Base-by-base conservation (phyloP, 2,113 vertebrate genomes). In the Oryzias curvinotus region DNA sequence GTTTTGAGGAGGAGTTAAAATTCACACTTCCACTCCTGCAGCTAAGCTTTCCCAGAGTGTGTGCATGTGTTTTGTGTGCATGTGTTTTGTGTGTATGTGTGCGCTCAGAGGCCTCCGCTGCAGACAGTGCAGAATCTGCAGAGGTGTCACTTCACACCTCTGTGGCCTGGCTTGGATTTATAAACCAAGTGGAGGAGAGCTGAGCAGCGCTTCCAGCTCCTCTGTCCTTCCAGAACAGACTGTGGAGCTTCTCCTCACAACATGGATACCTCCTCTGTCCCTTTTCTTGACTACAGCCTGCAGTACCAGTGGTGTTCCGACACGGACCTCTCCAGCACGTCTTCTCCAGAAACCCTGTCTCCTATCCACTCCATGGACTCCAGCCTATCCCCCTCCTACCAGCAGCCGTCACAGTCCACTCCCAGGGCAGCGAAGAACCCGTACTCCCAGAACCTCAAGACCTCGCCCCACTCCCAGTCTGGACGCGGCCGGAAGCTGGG, bases 101-200 rank as follows among this genome's bases (percentile, higher is more conserved):
- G 73, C 75, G 50, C 71, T 68, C 46, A 57, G 71, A 26, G 52
- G 77, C 71, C 74, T 78, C 71, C 46, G 71, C 65, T 70, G 41
- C 63, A 56, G 66, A 77, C 81, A 85, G 74, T 80, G 86, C 82
- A 82, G 81, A 89, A 91, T 88, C 91, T 92, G 90, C 81, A 61
- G 88, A 93, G 92, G 92, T 90, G 92, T 90, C 85, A 91, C 82
- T 86, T 93, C 85, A 79, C 92, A 93, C 93, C 91, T 93, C 89
- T 45, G 78, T 16, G 62, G 82, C 80, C 84, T 59, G 79, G 75
- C 82, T 71, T 59, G 77, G 78, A 81, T 78, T 90, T 93, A 93
- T 90, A 93, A 91, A 85, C 81, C 71, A 52, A 36, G 77, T n/a
- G 69, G 45, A 48, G 17, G 45, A 56, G 69, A 81, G 62, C 75